Conservation (phyloP, 2,888 invertebrate species). For the Andricus quercusramuli region DNA sequence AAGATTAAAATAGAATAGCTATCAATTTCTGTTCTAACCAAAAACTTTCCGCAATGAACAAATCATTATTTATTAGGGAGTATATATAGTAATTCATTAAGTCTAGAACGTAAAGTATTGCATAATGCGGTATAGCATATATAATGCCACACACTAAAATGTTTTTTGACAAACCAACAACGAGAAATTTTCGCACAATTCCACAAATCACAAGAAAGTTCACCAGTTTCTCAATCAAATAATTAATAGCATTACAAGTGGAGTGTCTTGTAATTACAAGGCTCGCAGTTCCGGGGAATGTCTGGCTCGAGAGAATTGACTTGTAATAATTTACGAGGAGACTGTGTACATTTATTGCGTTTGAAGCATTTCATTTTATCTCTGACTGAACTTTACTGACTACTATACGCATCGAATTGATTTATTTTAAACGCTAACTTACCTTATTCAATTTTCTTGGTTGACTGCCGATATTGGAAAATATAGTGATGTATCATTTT, state of each 20-base stretch:
- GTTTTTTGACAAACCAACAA: conserved; percentile 38
- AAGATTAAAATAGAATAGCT: not conserved
- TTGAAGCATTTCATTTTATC: conserved; percentile 27
- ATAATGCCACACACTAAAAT: conserved; percentile 27
- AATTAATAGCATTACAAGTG: conserved; percentile 57
- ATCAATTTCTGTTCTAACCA: no score
- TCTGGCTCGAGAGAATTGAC: conserved; percentile 31
- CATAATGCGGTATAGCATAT: not conserved
- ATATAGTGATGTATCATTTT: not conserved
- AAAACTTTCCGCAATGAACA: not conserved
- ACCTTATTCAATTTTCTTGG: not conserved
- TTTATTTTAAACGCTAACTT: conserved; percentile 4
- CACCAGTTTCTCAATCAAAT: conserved; percentile 54
- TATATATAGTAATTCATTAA: not conserved
- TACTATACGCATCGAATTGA: conserved; percentile 27
- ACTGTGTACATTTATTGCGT: conserved; percentile 19
- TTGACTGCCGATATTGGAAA: not conserved
- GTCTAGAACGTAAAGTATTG: not conserved
- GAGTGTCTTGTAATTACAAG: conserved; percentile 56
- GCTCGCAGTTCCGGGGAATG: conserved; percentile 24
- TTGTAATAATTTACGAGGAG: conserved; percentile 29
- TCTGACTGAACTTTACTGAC: conserved; percentile 31
- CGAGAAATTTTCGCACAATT: conserved; percentile 50
- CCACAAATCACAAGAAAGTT: conserved; percentile 57
- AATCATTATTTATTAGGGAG: not conserved